Evolutionary conservation across 2,888 invertebrate species (phyloP).

Genomic region (Oligia fasciuncula): DNA sequence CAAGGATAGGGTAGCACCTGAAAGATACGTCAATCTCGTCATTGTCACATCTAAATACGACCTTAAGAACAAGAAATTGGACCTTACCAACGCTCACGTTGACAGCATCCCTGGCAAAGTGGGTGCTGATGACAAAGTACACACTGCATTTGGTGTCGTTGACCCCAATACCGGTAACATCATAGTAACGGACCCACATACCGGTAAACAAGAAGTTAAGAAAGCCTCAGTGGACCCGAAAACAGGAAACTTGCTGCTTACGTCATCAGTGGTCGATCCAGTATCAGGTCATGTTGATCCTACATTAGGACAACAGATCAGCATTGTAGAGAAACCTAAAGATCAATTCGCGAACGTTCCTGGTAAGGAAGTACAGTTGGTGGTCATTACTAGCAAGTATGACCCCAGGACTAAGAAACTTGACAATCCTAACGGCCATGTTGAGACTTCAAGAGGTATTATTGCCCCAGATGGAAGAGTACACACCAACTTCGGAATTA

Average conservation of each 20-base stretch:
- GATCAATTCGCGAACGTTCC: conserved; percentile 77
- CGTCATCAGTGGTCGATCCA: conserved; percentile 89
- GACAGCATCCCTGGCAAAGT: conserved; percentile 78
- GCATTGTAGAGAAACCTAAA: conserved; percentile 76
- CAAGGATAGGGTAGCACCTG: conserved; percentile 76
- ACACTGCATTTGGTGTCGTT: conserved; percentile 89
- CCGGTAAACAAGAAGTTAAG: conserved; percentile 90
- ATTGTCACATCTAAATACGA: conserved; percentile 89
- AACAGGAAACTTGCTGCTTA: conserved; percentile 89
- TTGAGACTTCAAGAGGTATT: conserved; percentile 86
- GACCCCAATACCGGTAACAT: conserved; percentile 89
- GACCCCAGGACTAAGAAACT: conserved; percentile 88
- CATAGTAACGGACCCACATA: conserved; percentile 88
- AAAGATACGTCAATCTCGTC: conserved; percentile 85
- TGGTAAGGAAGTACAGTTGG: conserved; percentile 85
- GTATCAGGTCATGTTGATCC: conserved; percentile 87
- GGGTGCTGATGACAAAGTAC: conserved; percentile 85
- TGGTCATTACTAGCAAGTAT: conserved; percentile 88
- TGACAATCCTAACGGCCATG: conserved; percentile 87
- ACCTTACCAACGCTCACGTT: conserved; percentile 84
- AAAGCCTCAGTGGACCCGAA: conserved; percentile 91
- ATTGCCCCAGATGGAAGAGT: conserved; percentile 82
- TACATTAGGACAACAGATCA: conserved; percentile 88
- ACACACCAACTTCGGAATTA: conserved; percentile 87
- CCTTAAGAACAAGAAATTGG: conserved; percentile 83